Evolutionary conservation across 2,888 invertebrate species (phyloP), one percentile per base, ranked within the genome.

Genomic region (Synergus itoensis): DNA sequence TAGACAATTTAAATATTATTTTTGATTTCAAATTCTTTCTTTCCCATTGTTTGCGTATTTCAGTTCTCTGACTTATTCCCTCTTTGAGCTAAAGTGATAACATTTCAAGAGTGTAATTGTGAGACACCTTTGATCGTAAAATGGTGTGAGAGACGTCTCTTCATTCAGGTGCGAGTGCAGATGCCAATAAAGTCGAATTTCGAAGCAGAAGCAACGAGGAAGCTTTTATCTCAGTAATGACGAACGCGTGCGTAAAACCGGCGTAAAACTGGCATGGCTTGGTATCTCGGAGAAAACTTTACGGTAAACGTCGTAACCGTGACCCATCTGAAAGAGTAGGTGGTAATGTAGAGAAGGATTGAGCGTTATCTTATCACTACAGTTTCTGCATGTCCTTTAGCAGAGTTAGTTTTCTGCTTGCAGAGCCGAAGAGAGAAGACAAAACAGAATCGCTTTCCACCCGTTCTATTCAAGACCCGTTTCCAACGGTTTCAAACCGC

Each of bases 321-420:
- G 81, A 78, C 83, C 83, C 82, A 83, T 84, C 83, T 83, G 82
- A 79, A 79, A 64, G 81, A 83, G 82, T 84, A 84, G 83, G 84
- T 85, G 86, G 83, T 84, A 86, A 87, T 84, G 84, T 76, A 82
- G 79, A 83, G 84, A 79, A 84, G 86, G 85, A 83, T 84, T 83
- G 79, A 81, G 84, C 80, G 86, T 89, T 89, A 89, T 89, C 88
- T 89, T 88, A 89, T 88, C 87, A 77, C 53, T 1, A 40, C 57
- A 69, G 69, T 76, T 64, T 57, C 79, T 76, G 57, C 62, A 45
- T 79, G 45, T 64, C 75, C 64, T 53, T 21, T 77, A 48, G 21
- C 14, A 11, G 16, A 48, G 45, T 3, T 28, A 28, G 45, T 69
- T 18, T 45, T 41, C 18, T 57, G 18, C 77, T 45, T 36, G 11